Base-by-base conservation (phyloP, 1,140 invertebrate genomes). In the Drosophila obscura region DNA sequence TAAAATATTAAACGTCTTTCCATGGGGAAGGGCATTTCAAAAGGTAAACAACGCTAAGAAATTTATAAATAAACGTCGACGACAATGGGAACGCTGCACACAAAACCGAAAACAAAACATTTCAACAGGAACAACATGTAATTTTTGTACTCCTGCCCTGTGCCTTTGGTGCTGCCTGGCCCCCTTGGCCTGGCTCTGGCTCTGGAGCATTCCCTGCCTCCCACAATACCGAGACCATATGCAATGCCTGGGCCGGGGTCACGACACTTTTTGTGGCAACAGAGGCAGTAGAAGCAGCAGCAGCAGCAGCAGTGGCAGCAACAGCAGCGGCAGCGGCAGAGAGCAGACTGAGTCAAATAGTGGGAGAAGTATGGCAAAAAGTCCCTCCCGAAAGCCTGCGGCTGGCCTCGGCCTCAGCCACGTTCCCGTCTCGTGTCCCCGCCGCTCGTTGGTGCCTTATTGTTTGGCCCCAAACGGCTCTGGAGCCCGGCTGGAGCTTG, bases 241-340 rank as follows among this genome's bases (percentile, higher is more conserved):
- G 82, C 82, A 87, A 76, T 82, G 82, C 53, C 59, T 78, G 56
- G 75, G 76, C 71, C 73, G 88, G 83, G 88, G 88, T 90, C 88
- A 90, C 88, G 88, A 90, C 88, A 90, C 83, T 88, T 88, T 88
- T 88, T 88, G 83, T 88, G 83, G 83, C 83, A 88, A 44, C 64
- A 77, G 67, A 61, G 57, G 66, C 57, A 28, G 58, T 51, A 53
- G 48, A 16, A 51, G 22, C 51, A 41, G 15, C 41, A 24, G 68
- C 52, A 46, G 60, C 72, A 60, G 65, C 72, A 71, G 59, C 73
- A 44, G 53, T 63, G 53, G 55, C 46, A 62, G 53, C 48, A 44
- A 45, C 31, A 16, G 45, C 48, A 63, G 60, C 45, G 63, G 50
- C 50, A 43, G 39, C 35, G 61, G 56, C 46, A 58, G 58, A 15